These are phyloP conservation scores for Trissolcus brochymenae DNA, from an alignment of 2,888 invertebrate species.

Conservation along the genomic window DNA sequence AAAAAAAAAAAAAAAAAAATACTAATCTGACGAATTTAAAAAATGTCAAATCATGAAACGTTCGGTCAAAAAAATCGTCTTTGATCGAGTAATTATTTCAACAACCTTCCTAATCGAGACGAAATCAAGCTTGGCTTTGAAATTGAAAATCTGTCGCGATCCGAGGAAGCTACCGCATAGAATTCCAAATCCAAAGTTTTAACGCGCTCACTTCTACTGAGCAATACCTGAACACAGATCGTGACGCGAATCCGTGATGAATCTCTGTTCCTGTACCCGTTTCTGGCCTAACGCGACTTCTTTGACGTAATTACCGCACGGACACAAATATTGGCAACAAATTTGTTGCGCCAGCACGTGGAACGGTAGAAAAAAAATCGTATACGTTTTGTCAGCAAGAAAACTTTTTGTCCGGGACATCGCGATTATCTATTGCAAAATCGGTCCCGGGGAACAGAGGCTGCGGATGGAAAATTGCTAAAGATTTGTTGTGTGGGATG, in stretches of 20 bases:
- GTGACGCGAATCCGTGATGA: conserved; percentile 46
- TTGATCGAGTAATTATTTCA: not conserved
- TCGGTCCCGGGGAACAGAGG: conserved; percentile 3
- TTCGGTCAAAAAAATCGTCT: too few relatives aligned
- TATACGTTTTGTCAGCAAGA: not conserved
- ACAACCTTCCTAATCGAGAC: conserved; percentile 3
- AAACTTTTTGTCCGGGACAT: conserved; percentile 4
- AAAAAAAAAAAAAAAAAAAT: too few relatives aligned
- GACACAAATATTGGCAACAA: conserved; percentile 42
- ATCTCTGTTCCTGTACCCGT: conserved; percentile 37
- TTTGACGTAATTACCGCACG: conserved; percentile 44
- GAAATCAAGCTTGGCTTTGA: conserved; percentile 1
- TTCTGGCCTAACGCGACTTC: conserved; percentile 39
- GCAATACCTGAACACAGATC: conserved; percentile 35
- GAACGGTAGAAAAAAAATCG: too few relatives aligned
- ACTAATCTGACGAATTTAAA: too few relatives aligned
- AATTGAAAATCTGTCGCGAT: conserved; percentile 4
- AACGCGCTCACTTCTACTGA: conserved; percentile 5
- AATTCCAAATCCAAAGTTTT: conserved; percentile 20
- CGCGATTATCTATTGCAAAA: conserved; percentile 4
- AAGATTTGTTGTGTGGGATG: not conserved
- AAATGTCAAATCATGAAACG: too few relatives aligned
- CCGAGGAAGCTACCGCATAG: conserved; percentile 13
- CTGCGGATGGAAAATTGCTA: not conserved
- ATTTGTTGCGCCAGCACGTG: not conserved